Evolutionary conservation across 2,797 vertebrate genomes (phyloP), one percentile per base, ranked within the genome.

Genomic region (Moxostoma hubbsi): DNA sequence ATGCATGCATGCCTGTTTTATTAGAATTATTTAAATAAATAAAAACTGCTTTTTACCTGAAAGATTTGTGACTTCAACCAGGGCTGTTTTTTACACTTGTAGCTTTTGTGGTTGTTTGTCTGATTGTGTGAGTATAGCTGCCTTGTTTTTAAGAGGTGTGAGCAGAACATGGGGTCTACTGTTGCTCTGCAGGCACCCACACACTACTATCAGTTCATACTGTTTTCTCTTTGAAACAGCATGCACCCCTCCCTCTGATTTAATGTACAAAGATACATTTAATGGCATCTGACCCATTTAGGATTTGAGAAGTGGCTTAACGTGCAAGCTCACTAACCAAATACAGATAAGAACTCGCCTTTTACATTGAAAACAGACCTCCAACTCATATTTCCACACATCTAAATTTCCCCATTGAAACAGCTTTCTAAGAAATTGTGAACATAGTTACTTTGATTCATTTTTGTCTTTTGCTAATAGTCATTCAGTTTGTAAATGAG

Each of bases 101-200:
- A 49, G 18, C 6, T 0, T 24, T 55, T 53, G 1, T 16, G 67
- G 62, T 76, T 79, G 75, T 73, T 79, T 58, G 53, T 65, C 43
- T 70, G 75, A 85, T 76, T 18, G 81, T 83, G 84, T 81, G 76
- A 83, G 73, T 61, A 83, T 76, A 81, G 77, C 24, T 7, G 15
- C 7, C n/a, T 47, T 59, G 62, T 68, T 50, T 36, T 36, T 77
- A 74, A 81, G 67, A 73, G 58, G 59, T 87, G 83, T 82, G 43
- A 85, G 74, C 1, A 15, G 4, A 9, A 49, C 76, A 64, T 71
- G 51, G 16, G 4, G 57, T 24, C 50, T 72, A 53, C n/a, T 24
- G 24, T 71, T 47, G 1, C n/a, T 87, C 86, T 90, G 85, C 85
- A 88, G 84, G 46, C 78, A 84, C 85, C 86, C 83, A 88, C 87